These are phyloP conservation scores for Pseudococcus longispinus DNA, from an alignment of 2,888 invertebrate species.

Conservation along the genomic window DNA sequence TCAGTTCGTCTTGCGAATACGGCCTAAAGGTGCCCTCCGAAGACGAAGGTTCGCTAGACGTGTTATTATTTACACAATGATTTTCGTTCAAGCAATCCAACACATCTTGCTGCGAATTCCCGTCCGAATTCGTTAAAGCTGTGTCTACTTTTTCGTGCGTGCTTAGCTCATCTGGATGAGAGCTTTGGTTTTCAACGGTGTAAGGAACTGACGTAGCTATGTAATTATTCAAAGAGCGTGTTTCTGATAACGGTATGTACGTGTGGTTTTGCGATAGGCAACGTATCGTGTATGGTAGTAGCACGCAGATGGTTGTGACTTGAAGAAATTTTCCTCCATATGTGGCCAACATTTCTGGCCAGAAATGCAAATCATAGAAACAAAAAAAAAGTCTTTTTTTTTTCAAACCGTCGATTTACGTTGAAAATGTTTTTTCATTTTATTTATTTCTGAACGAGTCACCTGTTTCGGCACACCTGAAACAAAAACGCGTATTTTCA, in stretches of 20 bases:
- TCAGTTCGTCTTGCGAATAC: slow-evolving; percentile 62
- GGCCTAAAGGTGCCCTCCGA: slow-evolving; percentile 65
- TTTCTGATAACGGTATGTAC: slow-evolving; percentile 2
- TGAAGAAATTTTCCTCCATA: slow-evolving; percentile 51
- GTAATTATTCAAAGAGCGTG: slow-evolving; percentile 57
- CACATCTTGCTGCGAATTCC: slow-evolving; percentile 37
- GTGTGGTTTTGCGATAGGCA: background rate
- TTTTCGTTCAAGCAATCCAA: slow-evolving; percentile 37
- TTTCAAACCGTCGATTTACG: slow-evolving; percentile 3
- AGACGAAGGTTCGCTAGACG: slow-evolving; percentile 57
- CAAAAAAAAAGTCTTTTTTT: background rate
- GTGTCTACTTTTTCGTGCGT: slow-evolving; percentile 39
- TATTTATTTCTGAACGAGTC: background rate
- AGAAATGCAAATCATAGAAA: slow-evolving; percentile 47
- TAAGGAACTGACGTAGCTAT: slow-evolving; percentile 58
- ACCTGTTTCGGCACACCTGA: slow-evolving; percentile 36
- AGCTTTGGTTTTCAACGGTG: slow-evolving; percentile 57
- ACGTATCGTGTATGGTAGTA: background rate
- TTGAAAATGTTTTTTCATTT: slow-evolving; percentile 52
- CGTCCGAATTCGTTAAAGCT: slow-evolving; percentile 30
- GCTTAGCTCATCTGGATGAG: slow-evolving; percentile 2
- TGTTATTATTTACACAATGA: slow-evolving; percentile 58
- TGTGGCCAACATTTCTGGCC: slow-evolving; percentile 55
- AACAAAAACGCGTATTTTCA: background rate
- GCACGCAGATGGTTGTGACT: slow-evolving; percentile 48